Evolutionary conservation across 2,888 invertebrate genomes (phyloP).

Genomic region (Onchidella celtica): DNA sequence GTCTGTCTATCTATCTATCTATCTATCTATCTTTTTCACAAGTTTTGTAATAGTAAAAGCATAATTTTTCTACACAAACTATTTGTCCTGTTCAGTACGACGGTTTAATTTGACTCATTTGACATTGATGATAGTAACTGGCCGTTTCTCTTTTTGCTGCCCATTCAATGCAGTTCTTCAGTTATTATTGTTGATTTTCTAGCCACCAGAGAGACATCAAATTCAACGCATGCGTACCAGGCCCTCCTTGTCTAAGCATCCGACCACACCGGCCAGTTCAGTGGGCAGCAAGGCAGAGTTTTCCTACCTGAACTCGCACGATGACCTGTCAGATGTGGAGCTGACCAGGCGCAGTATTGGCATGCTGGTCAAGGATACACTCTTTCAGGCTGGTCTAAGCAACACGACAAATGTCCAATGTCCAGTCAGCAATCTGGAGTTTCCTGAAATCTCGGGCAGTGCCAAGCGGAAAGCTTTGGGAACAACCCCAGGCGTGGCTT

Average conservation of each 20-base stretch:
- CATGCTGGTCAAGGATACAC: slow-evolving; percentile 26
- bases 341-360: slow-evolving; percentile 26
- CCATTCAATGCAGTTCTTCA: too few relatives aligned
- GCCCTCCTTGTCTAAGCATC: slow-evolving; percentile 31
- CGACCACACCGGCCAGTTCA: slow-evolving; percentile 35
- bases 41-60: too few relatives aligned
- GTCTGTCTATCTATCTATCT: too few relatives aligned
- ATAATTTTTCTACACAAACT: too few relatives aligned
- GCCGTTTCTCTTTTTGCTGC: too few relatives aligned
- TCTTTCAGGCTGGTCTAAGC: neutral
- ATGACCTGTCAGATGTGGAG: slow-evolving; percentile 37
- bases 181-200: too few relatives aligned
- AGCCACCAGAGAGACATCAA: neutral
- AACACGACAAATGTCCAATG: neutral
- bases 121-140: too few relatives aligned
- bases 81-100: too few relatives aligned
- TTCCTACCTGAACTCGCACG: slow-evolving; percentile 27
- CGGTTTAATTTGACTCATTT: too few relatives aligned
- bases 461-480: slow-evolving; percentile 14
- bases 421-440: slow-evolving; percentile 21
- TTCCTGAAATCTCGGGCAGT: slow-evolving; percentile 28
- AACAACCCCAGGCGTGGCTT: neutral
- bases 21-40: too few relatives aligned
- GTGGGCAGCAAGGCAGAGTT: slow-evolving; percentile 19
- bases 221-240: slow-evolving; percentile 15